phyloP scores from a whole-genome alignment of 2,797 vertebrate species.

The Acanthurus tractus region DNA sequence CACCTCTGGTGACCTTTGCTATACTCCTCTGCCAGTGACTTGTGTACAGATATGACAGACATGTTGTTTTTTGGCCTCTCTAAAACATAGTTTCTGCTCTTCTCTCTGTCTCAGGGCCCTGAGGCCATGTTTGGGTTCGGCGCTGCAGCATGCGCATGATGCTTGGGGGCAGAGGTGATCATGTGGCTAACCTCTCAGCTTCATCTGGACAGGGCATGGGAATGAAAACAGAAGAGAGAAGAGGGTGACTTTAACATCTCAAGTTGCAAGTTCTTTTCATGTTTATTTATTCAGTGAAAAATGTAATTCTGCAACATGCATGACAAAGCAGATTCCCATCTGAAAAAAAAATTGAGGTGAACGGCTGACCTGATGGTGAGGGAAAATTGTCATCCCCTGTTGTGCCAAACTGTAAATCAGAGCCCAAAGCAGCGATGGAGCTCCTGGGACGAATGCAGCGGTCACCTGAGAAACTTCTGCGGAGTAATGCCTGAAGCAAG shows the following conservation, averaged over 20 bases:
- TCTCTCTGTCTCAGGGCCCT: slow-evolving; percentile 46
- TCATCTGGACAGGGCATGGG: slow-evolving; percentile 76
- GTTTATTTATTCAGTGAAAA: not conserved
- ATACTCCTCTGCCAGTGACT: slow-evolving; percentile 16
- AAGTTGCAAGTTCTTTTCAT: not conserved
- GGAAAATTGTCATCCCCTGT: slow-evolving; percentile 74
- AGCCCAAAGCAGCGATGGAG: slow-evolving; percentile 85
- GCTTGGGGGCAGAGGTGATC: slow-evolving; percentile 63
- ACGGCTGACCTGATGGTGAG: slow-evolving; percentile 84
- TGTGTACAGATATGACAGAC: slow-evolving; percentile 39
- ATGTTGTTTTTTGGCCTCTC: slow-evolving; percentile 21
- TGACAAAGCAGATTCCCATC: not conserved
- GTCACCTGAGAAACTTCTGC: slow-evolving; percentile 90
- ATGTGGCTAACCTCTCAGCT: slow-evolving; percentile 84
- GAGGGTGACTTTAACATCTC: slow-evolving; percentile 16
- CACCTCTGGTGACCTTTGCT: slow-evolving; percentile 27
- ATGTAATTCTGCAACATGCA: not conserved
- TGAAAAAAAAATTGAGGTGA: not conserved
- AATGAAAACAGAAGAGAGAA: slow-evolving; percentile 33
- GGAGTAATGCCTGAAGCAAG: slow-evolving; percentile 83
- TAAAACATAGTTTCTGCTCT: slow-evolving; percentile 32
- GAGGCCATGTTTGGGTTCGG: slow-evolving; percentile 59
- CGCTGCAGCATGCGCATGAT: slow-evolving; percentile 52
- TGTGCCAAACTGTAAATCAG: slow-evolving; percentile 82
- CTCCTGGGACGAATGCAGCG: slow-evolving; percentile 87